Conservation (phyloP, 30 jellyfish, hydroid and myxozoan genomes). For the Catostylus mosaicus region DNA sequence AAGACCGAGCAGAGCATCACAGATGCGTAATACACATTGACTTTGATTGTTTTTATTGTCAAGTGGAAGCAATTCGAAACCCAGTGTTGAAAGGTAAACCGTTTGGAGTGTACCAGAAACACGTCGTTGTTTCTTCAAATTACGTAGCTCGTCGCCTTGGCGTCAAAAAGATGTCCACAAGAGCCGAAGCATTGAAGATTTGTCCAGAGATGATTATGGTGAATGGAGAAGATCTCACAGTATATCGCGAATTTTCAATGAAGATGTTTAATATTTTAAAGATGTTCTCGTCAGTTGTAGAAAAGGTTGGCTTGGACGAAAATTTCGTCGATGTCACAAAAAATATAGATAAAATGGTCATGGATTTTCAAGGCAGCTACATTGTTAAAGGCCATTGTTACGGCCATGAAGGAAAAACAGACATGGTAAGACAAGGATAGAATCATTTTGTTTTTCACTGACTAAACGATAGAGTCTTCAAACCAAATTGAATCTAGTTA, state of each 20-base stretch:
- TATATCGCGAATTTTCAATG: constrained; percentile 62
- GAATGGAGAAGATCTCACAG: constrained; percentile 76
- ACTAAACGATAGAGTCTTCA: no score
- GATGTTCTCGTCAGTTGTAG: constrained; percentile 49
- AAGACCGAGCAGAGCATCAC: constrained; percentile 11
- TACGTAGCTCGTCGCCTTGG: constrained; percentile 78
- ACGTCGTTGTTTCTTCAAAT: constrained; percentile 69
- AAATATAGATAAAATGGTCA: constrained; percentile 23
- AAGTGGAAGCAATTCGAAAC: constrained; percentile 74
- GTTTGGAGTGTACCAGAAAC: constrained; percentile 75
- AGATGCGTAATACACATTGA: constrained; percentile 77
- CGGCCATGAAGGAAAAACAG: constrained; percentile 34
- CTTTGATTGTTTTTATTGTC: constrained; percentile 85
- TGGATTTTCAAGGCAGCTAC: not conserved
- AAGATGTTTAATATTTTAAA: constrained; percentile 44
- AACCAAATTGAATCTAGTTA: no score
- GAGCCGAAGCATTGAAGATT: constrained; percentile 59
- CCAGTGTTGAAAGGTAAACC: constrained; percentile 66
- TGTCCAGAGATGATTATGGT: constrained; percentile 77
- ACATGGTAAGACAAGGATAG: constrained; percentile 30
- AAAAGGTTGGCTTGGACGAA: constrained; percentile 82
- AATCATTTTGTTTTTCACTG: not conserved
- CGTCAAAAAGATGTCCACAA: constrained; percentile 59
- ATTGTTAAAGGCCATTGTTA: constrained; percentile 55
- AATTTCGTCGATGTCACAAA: constrained; percentile 74